These are phyloP conservation scores for Caenorhabditis sp. DNA, from an alignment of 2,888 invertebrate genomes.

Conservation along the genomic window DNA sequence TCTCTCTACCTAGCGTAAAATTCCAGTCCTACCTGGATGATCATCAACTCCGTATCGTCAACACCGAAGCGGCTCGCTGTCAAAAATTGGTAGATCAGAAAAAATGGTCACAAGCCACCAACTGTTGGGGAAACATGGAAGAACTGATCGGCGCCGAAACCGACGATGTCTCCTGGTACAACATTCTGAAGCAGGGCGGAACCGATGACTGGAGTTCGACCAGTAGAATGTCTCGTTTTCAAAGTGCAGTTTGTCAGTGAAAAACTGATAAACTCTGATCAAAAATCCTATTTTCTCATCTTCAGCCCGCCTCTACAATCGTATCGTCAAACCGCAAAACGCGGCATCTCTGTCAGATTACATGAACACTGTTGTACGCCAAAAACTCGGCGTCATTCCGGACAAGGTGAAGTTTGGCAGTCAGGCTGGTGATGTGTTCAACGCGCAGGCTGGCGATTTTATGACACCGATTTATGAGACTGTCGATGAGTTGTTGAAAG, in stretches of 20 bases:
- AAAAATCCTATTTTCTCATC: too few species aligned
- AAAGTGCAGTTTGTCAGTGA: background rate
- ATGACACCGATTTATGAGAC: constrained; percentile 82
- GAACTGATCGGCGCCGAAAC: constrained; percentile 75
- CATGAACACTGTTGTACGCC: constrained; percentile 78
- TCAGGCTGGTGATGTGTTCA: constrained; percentile 77
- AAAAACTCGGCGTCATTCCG: constrained; percentile 78
- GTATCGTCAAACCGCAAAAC: constrained; percentile 55
- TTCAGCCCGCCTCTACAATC: constrained; percentile 52
- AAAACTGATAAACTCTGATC: too few species aligned
- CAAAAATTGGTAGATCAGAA: constrained; percentile 74
- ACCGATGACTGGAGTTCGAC: constrained; percentile 56
- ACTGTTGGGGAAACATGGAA: constrained; percentile 79
- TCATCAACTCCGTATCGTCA: constrained; percentile 46
- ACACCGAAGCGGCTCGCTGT: constrained; percentile 46
- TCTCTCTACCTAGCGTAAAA: too few species aligned
- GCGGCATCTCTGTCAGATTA: constrained; percentile 72
- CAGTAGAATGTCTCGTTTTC: too few species aligned
- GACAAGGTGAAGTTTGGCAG: constrained; percentile 78
- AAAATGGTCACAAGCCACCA: constrained; percentile 77
- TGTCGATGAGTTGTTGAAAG: constrained; percentile 56
- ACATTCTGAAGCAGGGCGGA: constrained; percentile 76
- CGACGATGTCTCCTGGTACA: constrained; percentile 81
- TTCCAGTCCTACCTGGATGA: constrained; percentile 62
- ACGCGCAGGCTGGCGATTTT: constrained; percentile 77